These are phyloP conservation scores for Drosophila neotestacea DNA, from an alignment of 2,888 invertebrate species.

Conservation along the genomic window DNA sequence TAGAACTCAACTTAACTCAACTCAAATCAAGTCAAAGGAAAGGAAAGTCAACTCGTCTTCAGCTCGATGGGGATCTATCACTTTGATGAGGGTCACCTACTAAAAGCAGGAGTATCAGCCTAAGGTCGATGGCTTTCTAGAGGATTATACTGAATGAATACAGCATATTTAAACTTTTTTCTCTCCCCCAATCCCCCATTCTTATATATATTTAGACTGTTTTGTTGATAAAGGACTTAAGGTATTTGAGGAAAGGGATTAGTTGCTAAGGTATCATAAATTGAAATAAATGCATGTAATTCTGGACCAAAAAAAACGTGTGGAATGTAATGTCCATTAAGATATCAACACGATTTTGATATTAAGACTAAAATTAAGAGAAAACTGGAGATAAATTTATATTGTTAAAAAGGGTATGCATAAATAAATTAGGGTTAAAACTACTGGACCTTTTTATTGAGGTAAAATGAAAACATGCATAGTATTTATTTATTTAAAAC, in stretches of 20 bases:
- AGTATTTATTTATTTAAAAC: too few species aligned
- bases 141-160: conserved; percentile 61
- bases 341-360: conserved; percentile 29
- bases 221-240: conserved; percentile 56
- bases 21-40: conserved; percentile 16
- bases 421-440: neutral
- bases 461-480: too few species aligned
- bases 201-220: conserved; percentile 17
- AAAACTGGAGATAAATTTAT: neutral
- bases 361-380: neutral
- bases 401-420: neutral
- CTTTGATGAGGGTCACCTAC: conserved; percentile 70
- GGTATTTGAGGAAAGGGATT: conserved; percentile 38
- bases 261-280: conserved; percentile 43
- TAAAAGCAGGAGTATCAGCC: conserved; percentile 16
- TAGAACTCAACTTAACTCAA: conserved; percentile 55
- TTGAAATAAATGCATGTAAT: conserved; percentile 36
- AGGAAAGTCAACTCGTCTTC: conserved; percentile 25
- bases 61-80: conserved; percentile 71
- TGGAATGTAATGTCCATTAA: conserved; percentile 22
- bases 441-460: neutral
- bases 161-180: conserved; percentile 45
- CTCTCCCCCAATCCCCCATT: conserved; percentile 3
- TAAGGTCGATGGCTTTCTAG: conserved; percentile 46
- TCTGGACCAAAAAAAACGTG: neutral